Conservation (phyloP, 2,888 invertebrate genomes). For the Apamea sordens region DNA sequence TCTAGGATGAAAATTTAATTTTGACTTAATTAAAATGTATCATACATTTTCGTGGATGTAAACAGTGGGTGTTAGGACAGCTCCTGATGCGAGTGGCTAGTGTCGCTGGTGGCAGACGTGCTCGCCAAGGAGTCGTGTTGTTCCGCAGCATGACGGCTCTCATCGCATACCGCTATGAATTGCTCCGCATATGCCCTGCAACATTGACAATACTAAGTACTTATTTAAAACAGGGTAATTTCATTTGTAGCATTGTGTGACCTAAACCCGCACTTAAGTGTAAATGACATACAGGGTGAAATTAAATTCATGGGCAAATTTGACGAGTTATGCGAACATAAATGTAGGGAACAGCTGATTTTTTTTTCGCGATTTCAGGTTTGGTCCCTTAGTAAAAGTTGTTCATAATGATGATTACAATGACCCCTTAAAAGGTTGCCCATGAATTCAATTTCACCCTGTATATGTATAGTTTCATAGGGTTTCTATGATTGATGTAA, state of each 20-base stretch:
- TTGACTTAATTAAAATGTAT: conserved; percentile 33
- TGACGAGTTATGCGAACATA: too few relatives aligned
- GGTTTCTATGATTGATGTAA: background rate
- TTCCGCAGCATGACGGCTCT: conserved; percentile 87
- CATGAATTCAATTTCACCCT: too few relatives aligned
- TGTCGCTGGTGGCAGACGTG: conserved; percentile 80
- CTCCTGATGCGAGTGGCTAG: conserved; percentile 70
- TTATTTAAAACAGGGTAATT: background rate
- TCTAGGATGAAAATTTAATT: conserved; percentile 22
- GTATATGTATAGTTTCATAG: background rate
- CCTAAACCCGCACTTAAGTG: too few relatives aligned
- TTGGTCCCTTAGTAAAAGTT: too few relatives aligned
- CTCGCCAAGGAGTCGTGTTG: conserved; percentile 86
- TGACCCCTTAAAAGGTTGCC: too few relatives aligned
- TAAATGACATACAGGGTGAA: too few relatives aligned
- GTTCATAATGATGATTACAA: too few relatives aligned
- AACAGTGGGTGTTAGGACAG: conserved; percentile 45
- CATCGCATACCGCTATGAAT: conserved; percentile 91
- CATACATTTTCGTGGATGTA: conserved; percentile 38
- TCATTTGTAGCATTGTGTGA: background rate
- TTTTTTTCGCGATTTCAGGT: too few relatives aligned
- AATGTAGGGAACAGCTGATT: too few relatives aligned
- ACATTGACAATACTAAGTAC: conserved; percentile 22
- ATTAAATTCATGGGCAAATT: too few relatives aligned
- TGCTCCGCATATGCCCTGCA: conserved; percentile 91